Evolutionary conservation across 2,888 invertebrate species (phyloP).

Genomic region (Blera fallax): DNA sequence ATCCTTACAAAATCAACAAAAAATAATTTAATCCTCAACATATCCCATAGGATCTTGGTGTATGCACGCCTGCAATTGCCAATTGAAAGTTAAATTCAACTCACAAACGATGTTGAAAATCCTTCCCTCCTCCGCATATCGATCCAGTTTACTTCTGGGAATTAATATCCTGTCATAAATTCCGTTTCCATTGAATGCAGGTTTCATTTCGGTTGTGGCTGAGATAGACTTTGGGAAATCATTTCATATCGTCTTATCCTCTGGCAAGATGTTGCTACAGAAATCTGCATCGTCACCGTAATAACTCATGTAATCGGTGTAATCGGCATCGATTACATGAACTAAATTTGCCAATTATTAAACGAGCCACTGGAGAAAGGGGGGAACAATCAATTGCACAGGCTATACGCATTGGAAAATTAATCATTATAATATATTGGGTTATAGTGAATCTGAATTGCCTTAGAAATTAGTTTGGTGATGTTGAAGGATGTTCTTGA

Average conservation of each 20-base stretch:
- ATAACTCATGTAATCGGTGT: slow-evolving; percentile 30
- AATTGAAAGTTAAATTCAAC: too few species aligned
- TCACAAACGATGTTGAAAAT: too few species aligned
- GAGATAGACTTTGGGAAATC: neutral
- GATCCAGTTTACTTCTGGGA: neutral
- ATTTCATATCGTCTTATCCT: neutral
- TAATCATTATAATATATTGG: neutral
- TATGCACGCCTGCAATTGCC: too few species aligned
- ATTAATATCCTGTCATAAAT: neutral
- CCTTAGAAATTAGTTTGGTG: neutral
- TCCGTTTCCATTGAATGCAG: neutral
- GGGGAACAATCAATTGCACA: neutral
- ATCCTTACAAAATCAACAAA: too few species aligned
- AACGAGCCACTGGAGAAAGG: neutral
- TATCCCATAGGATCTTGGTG: too few species aligned
- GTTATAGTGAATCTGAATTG: neutral
- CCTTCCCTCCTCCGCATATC: neutral
- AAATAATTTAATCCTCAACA: too few species aligned
- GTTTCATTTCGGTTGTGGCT: neutral
- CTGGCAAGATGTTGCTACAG: neutral
- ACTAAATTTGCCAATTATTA: neutral
- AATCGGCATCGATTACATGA: slow-evolving; percentile 19
- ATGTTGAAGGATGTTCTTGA: too few species aligned
- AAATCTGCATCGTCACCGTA: neutral
- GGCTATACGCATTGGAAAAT: neutral